Evolutionary conservation across 2,113 vertebrate species (phyloP), one percentile per base, ranked within the genome.

Genomic region (Hyaena hyaena): DNA sequence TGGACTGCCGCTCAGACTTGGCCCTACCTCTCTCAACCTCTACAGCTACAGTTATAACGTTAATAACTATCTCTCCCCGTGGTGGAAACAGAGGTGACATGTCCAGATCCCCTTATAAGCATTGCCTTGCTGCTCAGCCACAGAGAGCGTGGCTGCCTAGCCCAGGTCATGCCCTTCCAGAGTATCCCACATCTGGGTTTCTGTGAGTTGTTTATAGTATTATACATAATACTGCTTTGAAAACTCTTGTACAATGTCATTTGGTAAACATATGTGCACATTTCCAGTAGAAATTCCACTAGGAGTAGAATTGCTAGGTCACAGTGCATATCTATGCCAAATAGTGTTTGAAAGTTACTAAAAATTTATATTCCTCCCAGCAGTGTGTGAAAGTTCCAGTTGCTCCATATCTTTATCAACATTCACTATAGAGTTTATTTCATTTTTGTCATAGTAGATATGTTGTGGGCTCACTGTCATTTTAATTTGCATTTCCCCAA

Each of bases 401-500:
- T 87, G 10, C 43, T 90, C 86, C 45, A 24, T 11, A 17, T 84
- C 28, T 86, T 84, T 87, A 53, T 86, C 73, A 92, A 28, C 31
- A n/a, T 74, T 94, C 33, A 76, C 9, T 53, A 84, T 61, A 65
- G 68, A 50, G 11, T 88, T 61, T 83, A 61, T 80, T 95, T 90
- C 23, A 35, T 69, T 87, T 35, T 93, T 14, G 43, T 87, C 26
- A 10, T 6, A 82, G 23, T 90, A 82, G 14, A 10, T 96, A 12
- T 82, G 15, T 73, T 93, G 21, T 96, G 33, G 63, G 45, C 63
- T 95, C 16, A 28, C 26, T 97, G 45, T 80, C 26, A 53, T 76
- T 95, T 94, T 94, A 81, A 77, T 92, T 86, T 88, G 53, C 16
- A 87, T 95, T 95, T 97, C 53, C 53, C 26, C 43, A 21, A 73